A percentile compares a stretch with the other conserved stretches of the same genome.
These are phyloP conservation scores for Ramphastos sulfuratus DNA, from an alignment of 2,113 vertebrate species.

Conservation along the genomic window DNA sequence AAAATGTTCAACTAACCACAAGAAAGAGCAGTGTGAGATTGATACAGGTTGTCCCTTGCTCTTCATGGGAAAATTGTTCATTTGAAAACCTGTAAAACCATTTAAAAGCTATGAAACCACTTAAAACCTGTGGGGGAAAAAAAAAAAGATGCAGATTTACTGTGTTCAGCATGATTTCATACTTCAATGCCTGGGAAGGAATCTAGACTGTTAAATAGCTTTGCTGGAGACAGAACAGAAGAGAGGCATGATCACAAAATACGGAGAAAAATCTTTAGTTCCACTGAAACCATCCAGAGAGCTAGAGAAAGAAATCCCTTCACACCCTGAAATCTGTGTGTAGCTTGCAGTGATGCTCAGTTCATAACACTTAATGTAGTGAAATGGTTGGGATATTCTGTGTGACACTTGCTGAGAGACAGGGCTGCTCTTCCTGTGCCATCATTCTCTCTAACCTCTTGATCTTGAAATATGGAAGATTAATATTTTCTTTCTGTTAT, in stretches of 20 bases:
- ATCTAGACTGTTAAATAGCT: background rate
- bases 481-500: background rate
- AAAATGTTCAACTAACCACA: background rate
- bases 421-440: background rate
- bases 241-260: background rate
- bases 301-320: background rate
- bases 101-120: background rate
- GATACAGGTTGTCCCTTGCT: background rate
- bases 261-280: background rate
- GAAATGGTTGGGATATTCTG: background rate
- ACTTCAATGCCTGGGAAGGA: background rate
- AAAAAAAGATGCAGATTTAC: background rate
- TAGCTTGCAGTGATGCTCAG: background rate
- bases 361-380: accelerated
- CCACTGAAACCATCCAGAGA: background rate
- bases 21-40: background rate
- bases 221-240: background rate
- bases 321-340: background rate
- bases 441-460: background rate
- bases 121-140: no score
- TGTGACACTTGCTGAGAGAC: accelerated
- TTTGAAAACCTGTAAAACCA: background rate
- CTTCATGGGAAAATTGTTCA: background rate
- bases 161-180: background rate
- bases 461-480: background rate